Evolutionary conservation across 2,113 vertebrate species (phyloP), one percentile per base, ranked within the genome.

Genomic region (Pleuronectes platessa): DNA sequence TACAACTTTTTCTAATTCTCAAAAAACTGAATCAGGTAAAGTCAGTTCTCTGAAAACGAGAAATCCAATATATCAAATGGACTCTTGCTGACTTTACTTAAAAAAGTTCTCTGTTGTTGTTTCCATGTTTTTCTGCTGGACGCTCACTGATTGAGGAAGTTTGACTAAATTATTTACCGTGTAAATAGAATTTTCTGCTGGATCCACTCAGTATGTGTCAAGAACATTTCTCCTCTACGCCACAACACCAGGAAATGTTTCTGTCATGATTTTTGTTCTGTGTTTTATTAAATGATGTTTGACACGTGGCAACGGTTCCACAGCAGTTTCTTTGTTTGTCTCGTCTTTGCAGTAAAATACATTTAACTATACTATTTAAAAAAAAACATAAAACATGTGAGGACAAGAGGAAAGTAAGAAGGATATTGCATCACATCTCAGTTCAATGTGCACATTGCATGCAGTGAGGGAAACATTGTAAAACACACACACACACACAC

Each of bases 121-220:
- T 51, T 65, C 12, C n/a, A 68, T 84, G 73, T n/a, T 59, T 55
- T 7, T 18, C 40, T 54, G 51, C 27, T 78, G 24, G 51, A 68
- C 69, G 42, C 55, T 51, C 58, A 70, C 35, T 72, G 59, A 84
- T 72, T 59, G 47, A 83, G 14, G 58, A 79, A 64, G 35, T n/a
- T 61, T 77, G 53, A 78, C 26, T 17, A 60, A 79, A 76, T 58
- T 83, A 84, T 91, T 89, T 89, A 89, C 72, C 63, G 10, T 87
- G 67, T 86, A 88, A 86, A 90, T 84, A 85, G 55, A 12, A 47
- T 77, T 82, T 83, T 64, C 53, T 79, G 76, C 78, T 61, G 23
- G 66, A 69, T 70, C 31, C 0, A 47, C 58, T 62, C 26, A 47
- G 20, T 35, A 8, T 63, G 53, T 59, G 27, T 61, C 40, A 67